A percentile compares a stretch with the other conserved stretches of the same genome.
Evolutionary conservation across 2,113 vertebrate species (phyloP).

Genomic region (Mus musculus): DNA sequence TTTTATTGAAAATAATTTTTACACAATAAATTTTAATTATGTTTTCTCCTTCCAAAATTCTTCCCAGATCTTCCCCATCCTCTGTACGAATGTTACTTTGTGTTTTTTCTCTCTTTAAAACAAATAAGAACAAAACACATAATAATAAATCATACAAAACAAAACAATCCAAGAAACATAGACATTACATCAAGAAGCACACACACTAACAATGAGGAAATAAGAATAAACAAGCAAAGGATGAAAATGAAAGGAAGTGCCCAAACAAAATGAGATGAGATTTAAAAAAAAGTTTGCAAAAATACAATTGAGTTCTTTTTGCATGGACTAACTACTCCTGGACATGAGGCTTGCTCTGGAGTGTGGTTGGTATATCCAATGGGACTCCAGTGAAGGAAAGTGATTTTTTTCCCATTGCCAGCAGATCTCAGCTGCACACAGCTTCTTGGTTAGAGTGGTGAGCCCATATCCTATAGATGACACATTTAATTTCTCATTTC

Average conservation of each 20-base stretch:
- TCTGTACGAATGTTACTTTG: not conserved
- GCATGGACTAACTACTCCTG: not conserved
- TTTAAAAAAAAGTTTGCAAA: not conserved
- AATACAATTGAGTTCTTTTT: not conserved
- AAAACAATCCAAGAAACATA: not conserved
- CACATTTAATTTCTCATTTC: not conserved
- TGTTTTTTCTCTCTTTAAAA: not conserved
- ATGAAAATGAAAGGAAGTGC: not conserved
- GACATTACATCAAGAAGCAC: not conserved
- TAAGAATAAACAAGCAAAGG: not conserved
- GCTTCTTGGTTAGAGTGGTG: not conserved
- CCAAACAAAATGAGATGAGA: not conserved
- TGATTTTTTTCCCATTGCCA: not conserved
- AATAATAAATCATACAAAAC: not conserved
- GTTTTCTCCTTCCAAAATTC: not conserved
- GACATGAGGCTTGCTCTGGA: not conserved
- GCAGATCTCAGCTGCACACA: not conserved
- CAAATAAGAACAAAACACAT: not conserved
- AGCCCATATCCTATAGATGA: slow-evolving; percentile 12
- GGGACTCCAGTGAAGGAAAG: not conserved
- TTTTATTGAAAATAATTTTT: not conserved
- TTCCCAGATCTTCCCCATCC: not conserved
- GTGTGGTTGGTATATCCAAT: not conserved
- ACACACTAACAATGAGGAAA: not conserved
- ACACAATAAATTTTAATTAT: not conserved